These are phyloP conservation scores for Marronus borbonicus DNA, from an alignment of 2,888 invertebrate species.

Conservation along the genomic window DNA sequence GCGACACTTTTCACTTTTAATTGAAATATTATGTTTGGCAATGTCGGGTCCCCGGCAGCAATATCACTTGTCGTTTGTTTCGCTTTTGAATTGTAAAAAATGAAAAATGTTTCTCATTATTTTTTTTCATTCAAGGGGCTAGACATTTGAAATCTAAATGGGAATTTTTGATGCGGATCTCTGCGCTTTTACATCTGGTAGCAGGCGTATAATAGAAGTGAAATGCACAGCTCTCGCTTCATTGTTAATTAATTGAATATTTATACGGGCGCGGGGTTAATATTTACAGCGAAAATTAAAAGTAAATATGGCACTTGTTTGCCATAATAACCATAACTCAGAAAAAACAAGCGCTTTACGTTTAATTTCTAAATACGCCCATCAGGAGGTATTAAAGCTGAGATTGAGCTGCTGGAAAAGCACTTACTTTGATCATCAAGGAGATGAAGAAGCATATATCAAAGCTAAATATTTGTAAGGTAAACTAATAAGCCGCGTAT, in stretches of 20 bases:
- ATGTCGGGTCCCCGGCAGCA: constrained; percentile 1
- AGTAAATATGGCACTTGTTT: too few relatives aligned
- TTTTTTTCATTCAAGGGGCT: constrained; percentile 19
- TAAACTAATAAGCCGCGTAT: too few relatives aligned
- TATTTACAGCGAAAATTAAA: too few relatives aligned
- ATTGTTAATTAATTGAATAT: background rate
- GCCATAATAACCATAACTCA: too few relatives aligned
- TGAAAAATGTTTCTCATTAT: constrained; percentile 29
- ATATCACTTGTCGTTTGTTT: constrained; percentile 29
- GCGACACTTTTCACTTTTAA: constrained; percentile 18
- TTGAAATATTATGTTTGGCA: constrained; percentile 36
- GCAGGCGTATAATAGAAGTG: background rate
- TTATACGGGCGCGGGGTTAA: too few relatives aligned
- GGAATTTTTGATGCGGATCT: background rate
- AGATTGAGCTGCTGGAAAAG: too few relatives aligned
- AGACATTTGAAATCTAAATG: background rate
- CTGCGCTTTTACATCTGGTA: background rate
- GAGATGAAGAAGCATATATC: too few relatives aligned
- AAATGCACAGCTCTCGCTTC: background rate
- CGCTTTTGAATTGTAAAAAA: constrained; percentile 31
- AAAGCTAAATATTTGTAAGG: too few relatives aligned
- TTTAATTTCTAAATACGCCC: too few relatives aligned
- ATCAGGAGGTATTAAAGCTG: too few relatives aligned
- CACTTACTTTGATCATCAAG: too few relatives aligned
- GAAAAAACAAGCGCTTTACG: too few relatives aligned